Evolutionary conservation across 2,113 vertebrate species (phyloP).

Genomic region (Halichoeres trimaculatus): DNA sequence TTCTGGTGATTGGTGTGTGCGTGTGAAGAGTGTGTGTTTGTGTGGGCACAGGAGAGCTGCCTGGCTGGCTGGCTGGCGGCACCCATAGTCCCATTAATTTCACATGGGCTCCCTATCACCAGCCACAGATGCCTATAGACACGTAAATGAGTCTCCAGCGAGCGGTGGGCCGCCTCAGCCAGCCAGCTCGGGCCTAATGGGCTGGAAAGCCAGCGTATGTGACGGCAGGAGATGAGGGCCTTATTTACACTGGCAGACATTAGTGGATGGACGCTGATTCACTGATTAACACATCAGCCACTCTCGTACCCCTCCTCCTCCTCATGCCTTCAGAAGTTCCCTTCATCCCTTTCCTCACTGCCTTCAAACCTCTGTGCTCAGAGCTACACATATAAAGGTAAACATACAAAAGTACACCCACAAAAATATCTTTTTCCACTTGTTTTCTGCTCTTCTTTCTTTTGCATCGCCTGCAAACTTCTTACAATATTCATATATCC

Average conservation of each 20-base stretch:
- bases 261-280: slow-evolving; percentile 83
- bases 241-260: slow-evolving; percentile 95
- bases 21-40: slow-evolving; percentile 53
- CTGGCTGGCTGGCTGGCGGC: slow-evolving; percentile 90
- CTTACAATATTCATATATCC: slow-evolving; percentile 18
- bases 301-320: slow-evolving; percentile 19
- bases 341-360: slow-evolving; percentile 28
- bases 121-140: slow-evolving; percentile 98
- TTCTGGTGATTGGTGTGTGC: slow-evolving; percentile 58
- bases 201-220: slow-evolving; percentile 94
- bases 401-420: slow-evolving; percentile 1
- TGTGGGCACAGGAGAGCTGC: slow-evolving; percentile 84
- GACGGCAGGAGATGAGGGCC: slow-evolving; percentile 91
- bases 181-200: slow-evolving; percentile 96
- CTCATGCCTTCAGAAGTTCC: slow-evolving; percentile 28
- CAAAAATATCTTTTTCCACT: not conserved
- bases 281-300: slow-evolving; percentile 85
- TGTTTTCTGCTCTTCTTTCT: slow-evolving; percentile 7
- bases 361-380: slow-evolving; percentile 25
- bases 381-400: slow-evolving; percentile 11
- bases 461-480: slow-evolving; percentile 19
- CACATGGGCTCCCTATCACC: slow-evolving; percentile 97
- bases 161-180: slow-evolving; percentile 89
- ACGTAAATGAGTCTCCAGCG: slow-evolving; percentile 96
- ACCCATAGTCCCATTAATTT: slow-evolving; percentile 94